A percentile compares a stretch with the other conserved stretches of the same genome.
Conservation (phyloP, 2,113 vertebrate genomes). For the Mixornis gularis region DNA sequence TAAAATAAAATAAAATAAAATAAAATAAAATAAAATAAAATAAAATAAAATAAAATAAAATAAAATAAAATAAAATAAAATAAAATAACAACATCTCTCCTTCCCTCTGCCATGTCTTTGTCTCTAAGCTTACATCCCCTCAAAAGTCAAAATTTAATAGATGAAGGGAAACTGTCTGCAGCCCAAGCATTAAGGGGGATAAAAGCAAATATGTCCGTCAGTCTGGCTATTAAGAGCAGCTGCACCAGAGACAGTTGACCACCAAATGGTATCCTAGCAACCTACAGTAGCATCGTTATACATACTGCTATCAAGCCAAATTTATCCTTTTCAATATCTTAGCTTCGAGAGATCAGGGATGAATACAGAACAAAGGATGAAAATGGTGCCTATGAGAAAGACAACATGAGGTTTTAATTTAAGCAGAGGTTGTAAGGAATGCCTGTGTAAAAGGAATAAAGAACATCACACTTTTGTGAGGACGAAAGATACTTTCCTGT, state of each 20-base stretch:
- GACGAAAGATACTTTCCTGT: background rate
- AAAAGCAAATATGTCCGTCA: constrained; percentile 32
- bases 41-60: background rate
- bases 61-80: background rate
- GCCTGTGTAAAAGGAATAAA: background rate
- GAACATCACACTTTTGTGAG: background rate
- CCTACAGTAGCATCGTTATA: constrained; percentile 20
- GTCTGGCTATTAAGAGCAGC: constrained; percentile 4
- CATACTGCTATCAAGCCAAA: constrained; percentile 51
- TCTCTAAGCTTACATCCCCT: background rate
- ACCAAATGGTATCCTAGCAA: constrained; percentile 66
- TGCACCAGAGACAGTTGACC: constrained; percentile 31
- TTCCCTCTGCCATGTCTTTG: background rate
- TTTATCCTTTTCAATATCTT: constrained; percentile 56
- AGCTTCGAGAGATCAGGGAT: background rate
- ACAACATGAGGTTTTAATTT: background rate
- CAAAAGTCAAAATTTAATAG: background rate
- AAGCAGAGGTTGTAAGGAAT: background rate
- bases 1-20: background rate
- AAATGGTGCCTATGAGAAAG: background rate
- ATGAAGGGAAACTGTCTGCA: background rate
- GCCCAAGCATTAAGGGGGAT: background rate
- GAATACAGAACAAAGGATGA: constrained; percentile 11
- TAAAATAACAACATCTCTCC: background rate
- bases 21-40: background rate